phyloP scores from a whole-genome alignment of 2,888 invertebrate species.

The Arctia plantaginis region DNA sequence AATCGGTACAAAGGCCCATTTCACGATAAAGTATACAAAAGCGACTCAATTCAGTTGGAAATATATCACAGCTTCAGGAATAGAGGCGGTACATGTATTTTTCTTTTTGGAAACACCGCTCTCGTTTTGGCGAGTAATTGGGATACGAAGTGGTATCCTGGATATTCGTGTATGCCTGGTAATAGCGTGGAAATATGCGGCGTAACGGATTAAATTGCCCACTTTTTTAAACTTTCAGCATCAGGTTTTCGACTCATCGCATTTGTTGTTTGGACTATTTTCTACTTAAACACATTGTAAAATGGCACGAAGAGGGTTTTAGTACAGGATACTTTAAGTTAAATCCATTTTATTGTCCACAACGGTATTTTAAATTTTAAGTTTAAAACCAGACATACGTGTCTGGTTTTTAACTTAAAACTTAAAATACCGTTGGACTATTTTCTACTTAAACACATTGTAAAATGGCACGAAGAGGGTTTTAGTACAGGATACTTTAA shows the following conservation, averaged over 20 bases:
- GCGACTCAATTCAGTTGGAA: conserved; percentile 58
- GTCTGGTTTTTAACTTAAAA: too few relatives aligned
- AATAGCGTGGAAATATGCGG: conserved; percentile 52
- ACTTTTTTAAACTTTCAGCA: conserved; percentile 43
- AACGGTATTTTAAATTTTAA: not conserved
- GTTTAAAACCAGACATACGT: too few relatives aligned
- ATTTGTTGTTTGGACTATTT: conserved; percentile 34
- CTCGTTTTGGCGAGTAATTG: conserved; percentile 60
- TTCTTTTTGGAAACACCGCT: conserved; percentile 56
- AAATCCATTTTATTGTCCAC: not conserved
- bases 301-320: not conserved
- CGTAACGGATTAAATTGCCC: conserved; percentile 40
- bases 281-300: conserved; percentile 34
- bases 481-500: not conserved
- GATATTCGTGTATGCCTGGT: conserved; percentile 40
- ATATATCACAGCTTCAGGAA: conserved; percentile 50
- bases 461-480: not conserved
- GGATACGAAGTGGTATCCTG: conserved; percentile 46
- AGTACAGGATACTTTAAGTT: not conserved
- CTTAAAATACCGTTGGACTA: too few relatives aligned
- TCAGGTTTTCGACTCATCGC: conserved; percentile 35
- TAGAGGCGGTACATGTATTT: conserved; percentile 35
- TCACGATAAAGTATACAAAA: conserved; percentile 50
- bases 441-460: conserved; percentile 38
- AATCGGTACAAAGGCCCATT: conserved; percentile 54